Evolutionary conservation across 2,113 vertebrate species (phyloP).

Genomic region (Heloderma charlesbogerti): DNA sequence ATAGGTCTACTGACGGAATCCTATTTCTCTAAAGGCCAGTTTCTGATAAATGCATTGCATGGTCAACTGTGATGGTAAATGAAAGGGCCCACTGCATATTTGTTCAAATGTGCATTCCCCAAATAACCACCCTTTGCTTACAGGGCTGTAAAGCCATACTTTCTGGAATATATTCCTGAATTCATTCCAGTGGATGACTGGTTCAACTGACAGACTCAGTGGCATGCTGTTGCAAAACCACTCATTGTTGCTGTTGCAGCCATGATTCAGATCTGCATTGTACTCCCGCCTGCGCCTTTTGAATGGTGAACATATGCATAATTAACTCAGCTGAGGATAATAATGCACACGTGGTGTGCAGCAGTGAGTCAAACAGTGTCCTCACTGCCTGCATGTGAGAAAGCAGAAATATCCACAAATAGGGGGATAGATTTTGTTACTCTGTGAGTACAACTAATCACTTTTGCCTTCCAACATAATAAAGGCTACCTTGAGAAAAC

Average conservation of each 20-base stretch:
- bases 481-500: background rate
- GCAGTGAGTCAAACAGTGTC: background rate
- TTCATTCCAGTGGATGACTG: background rate
- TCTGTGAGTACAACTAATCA: background rate
- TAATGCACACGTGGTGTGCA: background rate
- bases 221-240: background rate
- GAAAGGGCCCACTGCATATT: background rate
- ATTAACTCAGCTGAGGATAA: background rate
- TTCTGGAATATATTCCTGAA: background rate
- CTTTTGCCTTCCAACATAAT: background rate
- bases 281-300: background rate
- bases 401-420: background rate
- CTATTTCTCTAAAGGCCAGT: slow-evolving; percentile 60
- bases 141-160: background rate
- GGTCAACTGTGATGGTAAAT: slow-evolving; percentile 54
- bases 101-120: background rate
- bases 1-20: slow-evolving; percentile 56
- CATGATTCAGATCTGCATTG: background rate
- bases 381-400: no score
- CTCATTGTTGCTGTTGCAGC: background rate
- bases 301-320: background rate
- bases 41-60: slow-evolving; percentile 63
- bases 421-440: background rate
- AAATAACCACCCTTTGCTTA: background rate
- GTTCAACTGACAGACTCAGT: background rate